Evolutionary conservation across 2,113 vertebrate species (phyloP).

Genomic region (Takifugu bimaculatus): DNA sequence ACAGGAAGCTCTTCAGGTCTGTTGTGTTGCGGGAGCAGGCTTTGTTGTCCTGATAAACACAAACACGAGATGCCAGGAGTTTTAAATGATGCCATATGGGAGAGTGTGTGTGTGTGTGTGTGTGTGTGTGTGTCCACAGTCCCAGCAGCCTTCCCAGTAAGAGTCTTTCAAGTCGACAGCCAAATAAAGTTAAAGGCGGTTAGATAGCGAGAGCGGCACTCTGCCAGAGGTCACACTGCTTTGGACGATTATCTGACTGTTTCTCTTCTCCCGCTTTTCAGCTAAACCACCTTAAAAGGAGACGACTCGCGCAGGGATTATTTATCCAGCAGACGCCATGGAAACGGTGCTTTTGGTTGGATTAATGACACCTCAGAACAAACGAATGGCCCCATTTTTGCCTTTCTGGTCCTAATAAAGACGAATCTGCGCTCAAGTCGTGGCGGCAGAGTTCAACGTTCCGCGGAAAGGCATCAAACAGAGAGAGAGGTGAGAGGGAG

Average conservation of each 20-base stretch:
- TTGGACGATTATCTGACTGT: constrained; percentile 56
- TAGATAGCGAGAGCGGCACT: constrained; percentile 41
- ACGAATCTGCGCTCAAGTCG: background rate
- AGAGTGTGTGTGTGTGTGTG: constrained; percentile 16
- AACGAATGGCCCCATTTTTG: background rate
- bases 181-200: constrained; percentile 68
- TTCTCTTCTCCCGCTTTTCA: constrained; percentile 31
- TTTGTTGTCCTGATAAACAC: constrained; percentile 69
- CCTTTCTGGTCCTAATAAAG: constrained; percentile 4
- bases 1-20: constrained; percentile 26
- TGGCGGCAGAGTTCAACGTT: background rate
- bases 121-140: constrained; percentile 17
- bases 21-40: constrained; percentile 30
- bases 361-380: constrained; percentile 34
- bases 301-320: constrained; percentile 37
- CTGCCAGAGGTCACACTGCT: constrained; percentile 51
- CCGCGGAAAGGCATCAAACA: too few species aligned
- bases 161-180: constrained; percentile 61
- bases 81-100: constrained; percentile 68
- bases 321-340: constrained; percentile 45
- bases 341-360: background rate
- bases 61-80: constrained; percentile 64
- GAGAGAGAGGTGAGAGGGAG: background rate
- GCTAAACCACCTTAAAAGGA: constrained; percentile 68
- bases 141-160: constrained; percentile 42